Base-by-base conservation (phyloP, 2,113 vertebrate genomes). In the Psephotus haematonotus region DNA sequence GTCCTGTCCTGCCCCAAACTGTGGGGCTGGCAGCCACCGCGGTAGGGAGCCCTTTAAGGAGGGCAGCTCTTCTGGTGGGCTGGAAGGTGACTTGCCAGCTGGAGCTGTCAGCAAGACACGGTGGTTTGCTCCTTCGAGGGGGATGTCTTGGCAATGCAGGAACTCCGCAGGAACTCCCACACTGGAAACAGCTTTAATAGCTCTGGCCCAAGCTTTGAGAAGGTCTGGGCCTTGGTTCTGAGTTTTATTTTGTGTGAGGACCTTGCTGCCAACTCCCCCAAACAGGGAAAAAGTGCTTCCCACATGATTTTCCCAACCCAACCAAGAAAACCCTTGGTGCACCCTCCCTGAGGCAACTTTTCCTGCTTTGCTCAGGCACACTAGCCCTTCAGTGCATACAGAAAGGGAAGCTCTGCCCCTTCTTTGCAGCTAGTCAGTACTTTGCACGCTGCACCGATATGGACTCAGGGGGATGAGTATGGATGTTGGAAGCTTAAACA, bases 111-210 rank as follows among this genome's bases (percentile, higher is more conserved):
- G 79, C 49, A 6, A 93, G 57, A 7, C 1, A 82, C 78, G 47
- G 50, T 87, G 47, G 50, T 87, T 62, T 91, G 79, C 57, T 88
- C 49, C 82, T 92, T 86, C 31, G 39, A 3, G 79, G 64, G 86
- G 49, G 74, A 93, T 10, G 3, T 91, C 55, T 88, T 79, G 78
- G 64, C 86, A 96, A 92, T 62, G 71, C 64, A 93, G 87, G 82
- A 95, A 96, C 89, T 95, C 90, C 85, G 71, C 64, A 93, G 87
- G 82, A 95, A 96, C 89, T 95, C 90, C 85, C 92, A 89, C 20
- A 8, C 27, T 97, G 90, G 88, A 93, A 95, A 93, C 37, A 64
- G 60, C 47, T 91, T 89, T 92, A 80, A 88, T 20, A 65, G 70
- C 82, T 86, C 89, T 94, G 88, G 93, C 94, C 76, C 37, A n/a